These are phyloP conservation scores for Sebastes variabilis DNA, from an alignment of 2,797 vertebrate species.

Conservation along the genomic window DNA sequence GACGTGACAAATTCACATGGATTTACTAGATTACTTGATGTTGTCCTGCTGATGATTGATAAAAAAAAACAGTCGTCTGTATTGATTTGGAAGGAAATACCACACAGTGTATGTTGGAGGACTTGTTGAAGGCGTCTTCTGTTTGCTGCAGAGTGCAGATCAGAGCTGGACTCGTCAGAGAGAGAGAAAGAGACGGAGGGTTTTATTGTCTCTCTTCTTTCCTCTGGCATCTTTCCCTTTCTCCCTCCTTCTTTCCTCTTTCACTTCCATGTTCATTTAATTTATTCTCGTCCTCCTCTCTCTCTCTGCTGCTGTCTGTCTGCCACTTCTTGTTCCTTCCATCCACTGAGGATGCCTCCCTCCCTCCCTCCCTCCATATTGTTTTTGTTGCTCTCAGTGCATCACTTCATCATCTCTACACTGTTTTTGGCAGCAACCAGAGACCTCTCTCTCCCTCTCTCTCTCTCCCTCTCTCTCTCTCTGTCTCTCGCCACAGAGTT, in stretches of 20 bases:
- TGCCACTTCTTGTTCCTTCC: constrained; percentile 36
- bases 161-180: too few relatives aligned
- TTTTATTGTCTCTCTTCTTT: neutral
- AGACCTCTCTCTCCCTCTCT: neutral
- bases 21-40: too few relatives aligned
- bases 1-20: too few relatives aligned
- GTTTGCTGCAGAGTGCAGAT: too few relatives aligned
- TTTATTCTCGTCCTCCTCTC: constrained; percentile 21
- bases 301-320: constrained; percentile 13
- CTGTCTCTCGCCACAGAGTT: constrained; percentile 23
- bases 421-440: constrained; percentile 48
- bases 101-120: too few relatives aligned
- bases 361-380: constrained; percentile 23
- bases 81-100: too few relatives aligned
- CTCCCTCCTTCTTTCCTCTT: neutral
- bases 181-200: too few relatives aligned
- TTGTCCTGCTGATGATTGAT: too few relatives aligned
- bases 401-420: constrained; percentile 53
- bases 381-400: constrained; percentile 59
- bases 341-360: constrained; percentile 17
- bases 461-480: neutral
- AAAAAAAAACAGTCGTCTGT: too few relatives aligned
- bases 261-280: constrained; percentile 32
- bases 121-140: too few relatives aligned
- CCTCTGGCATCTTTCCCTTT: neutral